These are phyloP conservation scores for Procambarus virginalis DNA, from an alignment of 1,140 invertebrate species.

Conservation along the genomic window DNA sequence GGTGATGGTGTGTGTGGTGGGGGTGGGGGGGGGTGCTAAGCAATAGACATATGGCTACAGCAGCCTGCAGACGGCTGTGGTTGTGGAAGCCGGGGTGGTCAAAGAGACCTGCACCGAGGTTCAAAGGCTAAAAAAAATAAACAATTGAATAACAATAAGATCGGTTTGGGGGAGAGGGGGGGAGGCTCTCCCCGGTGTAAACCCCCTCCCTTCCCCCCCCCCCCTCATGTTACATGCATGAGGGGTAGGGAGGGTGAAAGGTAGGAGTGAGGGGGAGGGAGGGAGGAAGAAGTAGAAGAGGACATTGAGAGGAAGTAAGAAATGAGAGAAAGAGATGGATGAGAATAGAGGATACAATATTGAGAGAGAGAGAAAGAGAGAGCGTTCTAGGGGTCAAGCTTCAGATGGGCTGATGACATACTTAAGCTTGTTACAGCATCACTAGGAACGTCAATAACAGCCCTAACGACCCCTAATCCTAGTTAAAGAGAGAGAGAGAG, in stretches of 20 bases:
- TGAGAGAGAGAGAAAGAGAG: neutral
- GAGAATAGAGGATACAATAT: neutral
- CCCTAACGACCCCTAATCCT: neutral
- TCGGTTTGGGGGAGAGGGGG: neutral
- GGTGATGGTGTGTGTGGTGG: neutral
- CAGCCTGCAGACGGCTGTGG: too few species aligned
- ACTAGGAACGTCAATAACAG: too few species aligned
- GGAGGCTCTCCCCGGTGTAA: too few species aligned
- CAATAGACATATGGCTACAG: neutral
- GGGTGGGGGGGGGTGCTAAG: neutral
- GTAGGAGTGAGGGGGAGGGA: slow-evolving; percentile 40
- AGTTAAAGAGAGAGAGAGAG: slow-evolving; percentile 19
- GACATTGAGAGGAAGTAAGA: slow-evolving; percentile 1
- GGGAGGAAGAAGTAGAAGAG: slow-evolving; percentile 26
- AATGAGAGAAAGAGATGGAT: neutral
- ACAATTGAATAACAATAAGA: slow-evolving; percentile 64
- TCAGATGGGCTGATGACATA: too few species aligned
- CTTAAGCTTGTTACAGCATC: too few species aligned
- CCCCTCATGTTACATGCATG: slow-evolving; percentile 55
- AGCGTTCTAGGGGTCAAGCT: neutral
- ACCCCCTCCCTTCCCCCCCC: neutral
- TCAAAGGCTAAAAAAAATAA: slow-evolving; percentile 62
- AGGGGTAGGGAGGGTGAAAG: slow-evolving; percentile 20
- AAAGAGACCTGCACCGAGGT: slow-evolving; percentile 28
- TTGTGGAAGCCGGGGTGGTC: slow-evolving; percentile 17